Conservation (phyloP, 2,888 invertebrate genomes). For the Hylaea fasciaria region DNA sequence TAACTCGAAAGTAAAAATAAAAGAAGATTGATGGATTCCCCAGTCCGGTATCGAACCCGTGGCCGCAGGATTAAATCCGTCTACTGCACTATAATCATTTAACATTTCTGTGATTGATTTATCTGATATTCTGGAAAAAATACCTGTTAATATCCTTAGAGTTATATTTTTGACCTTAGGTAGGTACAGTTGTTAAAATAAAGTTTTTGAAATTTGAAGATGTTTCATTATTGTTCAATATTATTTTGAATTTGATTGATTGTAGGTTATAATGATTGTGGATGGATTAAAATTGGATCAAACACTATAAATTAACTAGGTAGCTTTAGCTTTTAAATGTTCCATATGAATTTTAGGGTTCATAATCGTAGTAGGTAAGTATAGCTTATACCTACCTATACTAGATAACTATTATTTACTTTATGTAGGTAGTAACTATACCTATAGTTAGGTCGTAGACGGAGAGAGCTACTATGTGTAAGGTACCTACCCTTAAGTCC, state of each 20-base stretch:
- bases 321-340: conserved; percentile 37
- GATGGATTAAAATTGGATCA: conserved; percentile 32
- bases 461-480: no score
- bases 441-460: no score
- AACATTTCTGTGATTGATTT: conserved; percentile 55
- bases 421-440: no score
- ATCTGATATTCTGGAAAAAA: conserved; percentile 32
- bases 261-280: conserved; percentile 22
- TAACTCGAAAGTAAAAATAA: conserved; percentile 57
- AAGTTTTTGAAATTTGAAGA: conserved; percentile 23
- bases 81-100: conserved; percentile 52
- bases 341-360: conserved; percentile 9
- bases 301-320: conserved; percentile 21
- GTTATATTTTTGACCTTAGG: conserved; percentile 20
- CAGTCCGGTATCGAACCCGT: conserved; percentile 54
- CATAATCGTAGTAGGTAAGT: not conserved
- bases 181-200: not conserved
- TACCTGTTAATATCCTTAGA: conserved; percentile 2
- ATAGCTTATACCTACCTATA: no score
- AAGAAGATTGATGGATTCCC: conserved; percentile 70
- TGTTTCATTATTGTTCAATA: conserved; percentile 13
- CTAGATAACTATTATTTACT: no score
- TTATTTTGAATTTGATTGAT: conserved; percentile 48
- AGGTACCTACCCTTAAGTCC: no score
- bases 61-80: conserved; percentile 51